Base-by-base conservation (phyloP, 1,140 invertebrate genomes). In the Apocrypta bakeri region DNA sequence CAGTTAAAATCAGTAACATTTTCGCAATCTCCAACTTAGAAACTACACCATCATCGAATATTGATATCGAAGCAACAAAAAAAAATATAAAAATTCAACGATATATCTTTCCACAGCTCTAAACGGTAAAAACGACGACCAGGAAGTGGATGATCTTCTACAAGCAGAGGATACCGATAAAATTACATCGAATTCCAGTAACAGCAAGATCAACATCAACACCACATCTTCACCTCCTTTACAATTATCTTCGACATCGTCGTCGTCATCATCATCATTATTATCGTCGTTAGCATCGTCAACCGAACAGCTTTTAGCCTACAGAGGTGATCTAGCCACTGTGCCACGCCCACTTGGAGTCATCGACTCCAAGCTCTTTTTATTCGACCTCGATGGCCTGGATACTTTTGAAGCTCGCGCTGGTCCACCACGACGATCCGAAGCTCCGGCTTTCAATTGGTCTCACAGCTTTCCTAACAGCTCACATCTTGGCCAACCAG, bases 401-500 rank as follows among this genome's bases (percentile, higher is more conserved):
- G 79, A 88, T 21, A 75, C 78, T 0, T 89, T 92, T 31, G 87
- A 91, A 17, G 88, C 86, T 0, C 85, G 68, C 78, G 91, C 89
- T 0, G 92, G 91, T 31, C 90, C 91, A 0, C 61, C 79, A 0
- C 81, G 72, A 2, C 66, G 64, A 0, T 0, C 6, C 25, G 21
- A 29, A 1, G 78, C 78, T 1, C 82, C 83, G 0, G 93, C 95
- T 1, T 97, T 97, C 86, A 93, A 94, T 85, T 98, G 97, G 97
- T 94, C 94, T 21, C 93, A 93, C 66, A 87, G 80, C 82, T 95
- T 95, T 87, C 92, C 94, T 31, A 93, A 92, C 84, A 89, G 93
- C 8, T 92, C 94, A 4, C 97, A 97, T 84, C 86, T 94, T 84
- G 96, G 97, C 8, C 96, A 97, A 74, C 96, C 97, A 0, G 95